Evolutionary conservation across 1,140 invertebrate genomes (phyloP), one percentile per base, ranked within the genome.

Genomic region (Heliothis virescens): DNA sequence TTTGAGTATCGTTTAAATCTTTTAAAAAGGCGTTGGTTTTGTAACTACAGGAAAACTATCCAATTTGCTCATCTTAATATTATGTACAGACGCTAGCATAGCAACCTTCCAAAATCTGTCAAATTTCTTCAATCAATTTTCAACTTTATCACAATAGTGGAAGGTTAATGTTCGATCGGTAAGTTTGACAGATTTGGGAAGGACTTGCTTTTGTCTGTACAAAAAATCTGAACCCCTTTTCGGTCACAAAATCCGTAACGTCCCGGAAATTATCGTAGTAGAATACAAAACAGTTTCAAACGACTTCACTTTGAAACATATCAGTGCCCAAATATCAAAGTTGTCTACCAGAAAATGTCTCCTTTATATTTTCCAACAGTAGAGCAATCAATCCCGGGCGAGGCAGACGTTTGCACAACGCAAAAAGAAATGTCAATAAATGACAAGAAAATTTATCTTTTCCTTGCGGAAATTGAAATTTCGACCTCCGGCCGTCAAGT

Each of bases 391-490:
- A 90, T 90, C 82, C 75, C 65, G 18, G 80, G 75, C 80, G 55
- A 10, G 71, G 41, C 81, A 73, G 75, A 81, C 81, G 83, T 80
- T 59, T 82, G 57, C 12, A 63, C 55, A 79, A 67, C 59, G 59
- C 74, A 52, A 85, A 41, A 86, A 87, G 79, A 87, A 88, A 83
- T 85, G 84, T 89, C 86, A 89, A 89, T 86, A 83, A 83, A 86
- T 74, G 82, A 83, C 83, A 79, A 83, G 83, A 86, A 82, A 90
- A 89, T 90, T 90, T 90, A 90, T 90, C 88, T 86, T 82, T 87
- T 87, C 84, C 84, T 48, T 65, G 63, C 79, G 89, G 89, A 92
- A 91, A 91, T 92, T 92, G 89, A 87, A 91, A 87, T 90, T 87
- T 89, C 74, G 82, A 82, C 80, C 83, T 79, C 79, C 73, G 71